Evolutionary conservation across 2,888 invertebrate genomes (phyloP).

Genomic region (Heliconius ethilla): DNA sequence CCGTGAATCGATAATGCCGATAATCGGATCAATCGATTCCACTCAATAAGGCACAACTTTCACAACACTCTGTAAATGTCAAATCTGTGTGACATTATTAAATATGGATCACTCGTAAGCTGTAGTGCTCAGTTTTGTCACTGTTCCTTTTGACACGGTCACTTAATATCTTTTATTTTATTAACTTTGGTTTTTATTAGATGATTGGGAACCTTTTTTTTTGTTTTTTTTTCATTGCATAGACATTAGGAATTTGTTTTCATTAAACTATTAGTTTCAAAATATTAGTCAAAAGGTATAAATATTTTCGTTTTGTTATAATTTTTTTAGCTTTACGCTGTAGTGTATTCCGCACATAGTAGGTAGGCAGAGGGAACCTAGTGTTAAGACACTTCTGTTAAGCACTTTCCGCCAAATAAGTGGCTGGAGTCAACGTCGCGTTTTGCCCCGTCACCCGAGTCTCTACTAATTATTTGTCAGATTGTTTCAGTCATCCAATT

Average conservation of each 20-base stretch:
- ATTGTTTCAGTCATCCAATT: too few relatives aligned
- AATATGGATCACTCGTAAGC: conserved; percentile 67
- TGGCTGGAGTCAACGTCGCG: too few relatives aligned
- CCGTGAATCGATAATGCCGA: conserved; percentile 69
- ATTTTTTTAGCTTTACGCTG: too few relatives aligned
- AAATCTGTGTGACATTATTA: conserved; percentile 66
- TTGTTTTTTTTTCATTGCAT: not conserved
- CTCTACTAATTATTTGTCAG: too few relatives aligned
- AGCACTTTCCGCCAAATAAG: too few relatives aligned
- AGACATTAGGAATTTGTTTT: not conserved
- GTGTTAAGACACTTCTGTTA: too few relatives aligned
- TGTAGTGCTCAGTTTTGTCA: conserved; percentile 58
- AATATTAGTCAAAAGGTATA: not conserved
- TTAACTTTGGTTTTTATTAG: conserved; percentile 48
- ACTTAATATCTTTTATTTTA: conserved; percentile 50
- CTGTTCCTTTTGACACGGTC: conserved; percentile 68
- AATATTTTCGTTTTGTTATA: too few relatives aligned
- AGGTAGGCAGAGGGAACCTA: too few relatives aligned
- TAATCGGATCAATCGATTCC: conserved; percentile 70
- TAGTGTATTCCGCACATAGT: too few relatives aligned
- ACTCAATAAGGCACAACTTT: conserved; percentile 73
- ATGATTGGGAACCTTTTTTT: conserved; percentile 42
- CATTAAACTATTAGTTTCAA: not conserved
- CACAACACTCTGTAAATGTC: conserved; percentile 73
- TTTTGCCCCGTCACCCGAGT: too few relatives aligned